Base-by-base conservation (phyloP, 2,888 invertebrate genomes). In the Parnassius mnemosyne region DNA sequence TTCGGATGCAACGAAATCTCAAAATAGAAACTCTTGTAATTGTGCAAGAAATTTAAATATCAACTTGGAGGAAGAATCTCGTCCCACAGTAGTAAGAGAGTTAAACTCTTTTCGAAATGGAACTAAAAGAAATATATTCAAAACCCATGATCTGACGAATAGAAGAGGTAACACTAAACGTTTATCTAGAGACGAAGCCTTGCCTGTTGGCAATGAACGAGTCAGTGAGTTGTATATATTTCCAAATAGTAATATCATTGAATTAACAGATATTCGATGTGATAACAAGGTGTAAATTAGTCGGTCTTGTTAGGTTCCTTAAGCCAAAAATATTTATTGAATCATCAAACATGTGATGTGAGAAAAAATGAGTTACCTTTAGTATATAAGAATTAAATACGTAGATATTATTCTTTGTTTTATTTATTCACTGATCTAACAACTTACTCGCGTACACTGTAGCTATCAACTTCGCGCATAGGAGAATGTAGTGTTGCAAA, bases 211-310 rank as follows among this genome's bases (percentile, higher is more conserved):
- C 0, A 88, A 90, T 57, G 90, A 89, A 66, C 78, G 87, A 72
- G 85, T 90, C 57, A 84, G 87, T 65, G 90, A 91, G 66, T 68
- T 91, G 63, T 91, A 91, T 62, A 89, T 91, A 67, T 91, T 91
- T 68, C 91, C 90, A 46, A 89, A 89, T 65, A 89, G 90, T 69
- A 85, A 84, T 65, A 83, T 89, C 52, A 89, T 91, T 47, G 90
- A 91, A 71, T 90, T 90, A 65, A 89, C 87, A 68, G 88, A 90
- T 77, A 78, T 85, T 71, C 73, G 84, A 58, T 84, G 84, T 68
- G 89, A 90, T 69, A 87, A 90, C 71, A 89, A 85, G 80, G 87
- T 91, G 73, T 90, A 81, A 83, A 81, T 77, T 73, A 65, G 56
- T 52, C 34, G 41, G 59, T 60, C 56, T 52, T 42, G 52, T 56